Conservation (phyloP, 2,888 invertebrate species). For the Hyposoter didymator region DNA sequence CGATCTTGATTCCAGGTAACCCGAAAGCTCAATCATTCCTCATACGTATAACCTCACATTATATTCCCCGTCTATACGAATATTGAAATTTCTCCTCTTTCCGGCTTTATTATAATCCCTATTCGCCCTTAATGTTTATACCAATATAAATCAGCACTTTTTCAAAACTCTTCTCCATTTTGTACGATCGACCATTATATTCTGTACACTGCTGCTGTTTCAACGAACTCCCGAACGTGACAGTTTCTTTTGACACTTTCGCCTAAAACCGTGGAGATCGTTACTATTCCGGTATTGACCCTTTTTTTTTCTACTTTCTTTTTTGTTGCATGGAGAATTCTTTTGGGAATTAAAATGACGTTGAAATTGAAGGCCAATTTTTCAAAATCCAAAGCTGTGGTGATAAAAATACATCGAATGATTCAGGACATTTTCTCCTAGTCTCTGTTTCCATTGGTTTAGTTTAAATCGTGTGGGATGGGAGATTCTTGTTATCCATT, state of each 20-base stretch:
- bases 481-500: not conserved
- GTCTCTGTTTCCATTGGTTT: not conserved
- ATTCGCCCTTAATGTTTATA: not conserved
- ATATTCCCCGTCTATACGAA: not conserved
- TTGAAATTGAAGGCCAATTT: not conserved
- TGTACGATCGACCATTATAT: not conserved
- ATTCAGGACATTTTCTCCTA: not conserved
- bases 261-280: not conserved
- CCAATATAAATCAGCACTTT: not conserved
- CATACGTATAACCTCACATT: conserved; percentile 12
- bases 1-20: conserved; percentile 83
- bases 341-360: not conserved
- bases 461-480: not conserved
- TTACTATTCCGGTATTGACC: not conserved
- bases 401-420: not conserved
- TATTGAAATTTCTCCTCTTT: not conserved
- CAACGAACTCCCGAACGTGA: not conserved
- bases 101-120: not conserved
- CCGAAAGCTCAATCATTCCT: conserved; percentile 5
- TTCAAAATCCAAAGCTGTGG: not conserved
- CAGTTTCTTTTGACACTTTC: conserved; percentile 4
- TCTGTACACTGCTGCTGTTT: not conserved
- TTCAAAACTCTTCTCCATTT: not conserved
- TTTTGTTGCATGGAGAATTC: not conserved
- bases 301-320: not conserved